Evolutionary conservation across 2,888 invertebrate species (phyloP).

Genomic region (Erebia ligea): DNA sequence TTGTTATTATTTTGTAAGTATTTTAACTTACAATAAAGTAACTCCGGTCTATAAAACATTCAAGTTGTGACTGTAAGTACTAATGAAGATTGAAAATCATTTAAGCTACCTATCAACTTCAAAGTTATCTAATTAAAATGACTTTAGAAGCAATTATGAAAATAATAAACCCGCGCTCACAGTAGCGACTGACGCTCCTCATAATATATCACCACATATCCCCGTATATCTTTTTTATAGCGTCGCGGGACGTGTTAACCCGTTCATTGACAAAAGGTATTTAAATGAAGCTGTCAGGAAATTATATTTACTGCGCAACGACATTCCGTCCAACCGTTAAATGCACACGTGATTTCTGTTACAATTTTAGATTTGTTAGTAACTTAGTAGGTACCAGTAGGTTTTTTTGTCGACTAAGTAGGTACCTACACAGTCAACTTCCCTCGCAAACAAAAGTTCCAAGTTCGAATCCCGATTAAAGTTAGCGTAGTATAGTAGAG

Average conservation of each 20-base stretch:
- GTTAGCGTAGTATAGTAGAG: no score
- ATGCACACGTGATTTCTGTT: slow-evolving; percentile 57
- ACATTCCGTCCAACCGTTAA: slow-evolving; percentile 65
- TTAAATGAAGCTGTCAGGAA: slow-evolving; percentile 81
- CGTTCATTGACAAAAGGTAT: slow-evolving; percentile 83
- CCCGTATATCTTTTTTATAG: slow-evolving; percentile 81
- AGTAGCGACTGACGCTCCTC: slow-evolving; percentile 61
- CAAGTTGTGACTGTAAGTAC: background rate
- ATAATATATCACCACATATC: slow-evolving; percentile 30
- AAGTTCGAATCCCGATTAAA: no score
- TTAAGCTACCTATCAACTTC: slow-evolving; percentile 9
- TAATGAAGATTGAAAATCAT: background rate
- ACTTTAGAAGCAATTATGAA: slow-evolving; percentile 70
- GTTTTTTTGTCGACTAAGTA: background rate
- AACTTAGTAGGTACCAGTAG: background rate
- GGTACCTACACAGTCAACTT: no score
- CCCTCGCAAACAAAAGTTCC: no score
- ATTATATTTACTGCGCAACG: slow-evolving; percentile 76
- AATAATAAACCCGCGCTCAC: slow-evolving; percentile 59
- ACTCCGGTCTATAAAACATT: no score
- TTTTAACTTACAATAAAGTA: no score
- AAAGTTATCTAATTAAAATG: slow-evolving; percentile 71
- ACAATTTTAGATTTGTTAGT: slow-evolving; percentile 49
- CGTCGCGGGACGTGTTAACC: slow-evolving; percentile 70
- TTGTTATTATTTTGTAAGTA: no score